Percentiles rank a stretch among this genome's conserved stretches.
phyloP scores from a whole-genome alignment of 1,140 invertebrate species.

The Drosophila littoralis region DNA sequence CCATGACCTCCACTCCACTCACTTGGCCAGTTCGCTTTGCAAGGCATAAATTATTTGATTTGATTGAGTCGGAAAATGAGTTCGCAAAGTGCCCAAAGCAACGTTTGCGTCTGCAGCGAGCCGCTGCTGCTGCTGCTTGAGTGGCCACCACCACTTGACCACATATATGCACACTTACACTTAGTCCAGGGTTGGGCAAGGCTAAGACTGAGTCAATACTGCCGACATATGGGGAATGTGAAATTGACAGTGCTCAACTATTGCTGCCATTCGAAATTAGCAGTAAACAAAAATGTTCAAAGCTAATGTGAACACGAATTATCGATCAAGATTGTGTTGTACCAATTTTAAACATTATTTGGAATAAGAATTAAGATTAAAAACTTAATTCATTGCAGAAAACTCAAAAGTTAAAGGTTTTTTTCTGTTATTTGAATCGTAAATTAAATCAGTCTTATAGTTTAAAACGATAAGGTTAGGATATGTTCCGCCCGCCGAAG shows the following conservation, averaged over 20 bases:
- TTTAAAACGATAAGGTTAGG: too few species aligned
- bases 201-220: slow-evolving; percentile 2
- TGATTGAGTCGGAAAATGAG: slow-evolving; percentile 84
- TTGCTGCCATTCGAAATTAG: slow-evolving; percentile 8
- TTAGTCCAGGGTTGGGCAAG: slow-evolving; percentile 33
- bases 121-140: too few species aligned
- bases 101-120: slow-evolving; percentile 22
- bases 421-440: too few species aligned
- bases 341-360: background rate
- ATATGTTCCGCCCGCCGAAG: too few species aligned
- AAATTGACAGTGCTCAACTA: slow-evolving; percentile 3
- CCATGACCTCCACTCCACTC: slow-evolving; percentile 66
- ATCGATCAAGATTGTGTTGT: background rate
- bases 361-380: background rate
- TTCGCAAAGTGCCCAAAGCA: slow-evolving; percentile 79
- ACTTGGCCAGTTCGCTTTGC: slow-evolving; percentile 74
- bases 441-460: too few species aligned
- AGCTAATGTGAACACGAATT: background rate
- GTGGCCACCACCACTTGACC: background rate
- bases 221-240: slow-evolving; percentile 7
- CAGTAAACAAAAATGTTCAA: background rate
- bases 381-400: too few species aligned
- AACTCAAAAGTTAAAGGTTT: too few species aligned
- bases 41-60: slow-evolving; percentile 83
- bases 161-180: slow-evolving; percentile 6